These are phyloP conservation scores for Barbus barbus DNA, from an alignment of 2,113 vertebrate species.

Conservation along the genomic window DNA sequence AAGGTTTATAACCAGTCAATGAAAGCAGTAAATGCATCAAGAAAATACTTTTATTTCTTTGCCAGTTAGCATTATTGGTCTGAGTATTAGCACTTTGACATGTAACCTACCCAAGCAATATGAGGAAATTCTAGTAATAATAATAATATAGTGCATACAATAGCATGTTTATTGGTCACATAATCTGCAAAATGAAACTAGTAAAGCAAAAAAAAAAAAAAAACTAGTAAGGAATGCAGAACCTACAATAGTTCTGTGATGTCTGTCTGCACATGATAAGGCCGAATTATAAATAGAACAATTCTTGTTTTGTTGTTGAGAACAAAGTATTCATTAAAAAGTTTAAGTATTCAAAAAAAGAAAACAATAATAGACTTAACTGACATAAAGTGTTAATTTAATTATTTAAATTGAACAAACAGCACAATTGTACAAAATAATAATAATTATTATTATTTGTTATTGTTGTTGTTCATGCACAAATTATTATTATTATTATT, in stretches of 20 bases:
- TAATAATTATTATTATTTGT: too few species aligned
- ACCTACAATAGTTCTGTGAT: conserved; percentile 1
- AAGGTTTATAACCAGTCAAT: too few species aligned
- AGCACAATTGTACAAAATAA: too few species aligned
- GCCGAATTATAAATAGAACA: not conserved
- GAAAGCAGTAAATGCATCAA: too few species aligned
- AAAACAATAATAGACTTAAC: not conserved
- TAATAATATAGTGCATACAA: not conserved
- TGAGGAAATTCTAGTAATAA: not conserved
- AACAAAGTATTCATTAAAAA: not conserved
- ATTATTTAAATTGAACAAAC: not conserved
- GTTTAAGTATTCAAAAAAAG: not conserved
- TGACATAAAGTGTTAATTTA: not conserved
- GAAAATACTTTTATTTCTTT: too few species aligned
- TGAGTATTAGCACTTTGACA: not conserved
- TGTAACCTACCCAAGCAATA: not conserved
- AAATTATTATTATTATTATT: too few species aligned
- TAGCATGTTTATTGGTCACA: not conserved
- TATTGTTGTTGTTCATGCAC: too few species aligned
- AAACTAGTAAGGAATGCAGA: not conserved
- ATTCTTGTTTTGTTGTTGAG: not conserved
- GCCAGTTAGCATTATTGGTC: too few species aligned
- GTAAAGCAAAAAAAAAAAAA: too few species aligned
- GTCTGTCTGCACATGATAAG: not conserved
- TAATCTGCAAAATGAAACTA: not conserved